Evolutionary conservation across 1,140 invertebrate species (phyloP), one percentile per base, ranked within the genome.

Genomic region (Drosophila prosaltans): DNA sequence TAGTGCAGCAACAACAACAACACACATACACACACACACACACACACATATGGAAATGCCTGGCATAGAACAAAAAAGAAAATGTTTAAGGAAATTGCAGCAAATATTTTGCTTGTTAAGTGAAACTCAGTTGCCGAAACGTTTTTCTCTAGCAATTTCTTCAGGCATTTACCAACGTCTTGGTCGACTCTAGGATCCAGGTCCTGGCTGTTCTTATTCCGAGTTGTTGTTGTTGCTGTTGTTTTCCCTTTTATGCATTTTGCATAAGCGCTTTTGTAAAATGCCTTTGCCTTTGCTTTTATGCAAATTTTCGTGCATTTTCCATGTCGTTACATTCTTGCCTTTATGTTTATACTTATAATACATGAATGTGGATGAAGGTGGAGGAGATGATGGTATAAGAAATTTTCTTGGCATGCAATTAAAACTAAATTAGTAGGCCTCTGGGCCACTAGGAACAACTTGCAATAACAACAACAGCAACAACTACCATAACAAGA

Each of bases 41-140:
- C 69, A 65, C 57, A 66, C 16, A 41, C 59, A 69, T 61, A 65
- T 43, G 71, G 63, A 65, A 62, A 71, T 30, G 59, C 41, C 48
- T 30, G 45, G 21, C 69, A 68, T 10, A 66, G 79, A 67, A 66
- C 65, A 71, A 81, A 30, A 82, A 84, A 84, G 80, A 88, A 89
- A 88, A 89, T 88, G 80, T 88, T 88, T 89, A 84, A 84, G 83
- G 84, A 88, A 88, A 88, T 88, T 88, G 83, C 84, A 78, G 84
- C 84, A 88, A 88, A 89, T 88, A 88, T 89, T 89, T 89, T 84
- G 81, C 84, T 89, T 89, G 85, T 90, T 89, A 89, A 89, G 80
- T 84, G 85, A 89, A 89, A 89, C 82, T 83, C 82, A 85, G 82
- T 85, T 85, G 80, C 63, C 68, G 80, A 82, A 85, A 86, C 79